Percentiles rank a stretch among this genome's conserved stretches.
phyloP scores from a whole-genome alignment of 2,113 vertebrate genomes.

The Phalacrocorax aristotelis region DNA sequence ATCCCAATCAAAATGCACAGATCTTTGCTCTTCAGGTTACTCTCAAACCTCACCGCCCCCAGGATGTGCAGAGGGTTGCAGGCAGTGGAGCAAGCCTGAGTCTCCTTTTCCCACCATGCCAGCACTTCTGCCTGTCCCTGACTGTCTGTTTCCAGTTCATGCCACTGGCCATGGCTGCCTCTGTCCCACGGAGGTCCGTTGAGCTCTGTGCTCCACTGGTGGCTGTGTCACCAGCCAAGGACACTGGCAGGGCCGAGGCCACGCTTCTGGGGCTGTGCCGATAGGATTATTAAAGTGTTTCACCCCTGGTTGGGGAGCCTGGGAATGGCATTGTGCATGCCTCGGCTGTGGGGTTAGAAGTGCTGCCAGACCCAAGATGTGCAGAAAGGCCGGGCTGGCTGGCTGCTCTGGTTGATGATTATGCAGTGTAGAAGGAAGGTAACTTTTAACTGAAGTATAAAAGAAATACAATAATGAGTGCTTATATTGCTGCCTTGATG shows the following conservation, averaged over 20 bases:
- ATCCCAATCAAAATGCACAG: background rate
- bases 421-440: slow-evolving; percentile 1
- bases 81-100: background rate
- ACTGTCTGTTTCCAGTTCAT: background rate
- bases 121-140: background rate
- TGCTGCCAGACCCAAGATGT: background rate
- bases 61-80: background rate
- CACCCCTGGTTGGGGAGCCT: background rate
- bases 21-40: background rate
- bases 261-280: rapidly evolving
- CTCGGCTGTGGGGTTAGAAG: background rate
- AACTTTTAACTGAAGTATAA: slow-evolving; percentile 51
- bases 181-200: rapidly evolving
- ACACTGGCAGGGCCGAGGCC: rapidly evolving
- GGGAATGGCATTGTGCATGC: background rate
- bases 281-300: background rate
- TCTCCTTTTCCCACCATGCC: background rate
- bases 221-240: background rate
- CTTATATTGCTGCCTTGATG: background rate
- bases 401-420: slow-evolving; percentile 23
- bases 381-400: background rate
- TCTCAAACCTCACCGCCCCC: background rate
- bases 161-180: rapidly evolving
- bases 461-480: slow-evolving; percentile 23
- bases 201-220: background rate